Evolutionary conservation across 2,797 vertebrate genomes (phyloP).

Genomic region (Catostomus latipinnis): DNA sequence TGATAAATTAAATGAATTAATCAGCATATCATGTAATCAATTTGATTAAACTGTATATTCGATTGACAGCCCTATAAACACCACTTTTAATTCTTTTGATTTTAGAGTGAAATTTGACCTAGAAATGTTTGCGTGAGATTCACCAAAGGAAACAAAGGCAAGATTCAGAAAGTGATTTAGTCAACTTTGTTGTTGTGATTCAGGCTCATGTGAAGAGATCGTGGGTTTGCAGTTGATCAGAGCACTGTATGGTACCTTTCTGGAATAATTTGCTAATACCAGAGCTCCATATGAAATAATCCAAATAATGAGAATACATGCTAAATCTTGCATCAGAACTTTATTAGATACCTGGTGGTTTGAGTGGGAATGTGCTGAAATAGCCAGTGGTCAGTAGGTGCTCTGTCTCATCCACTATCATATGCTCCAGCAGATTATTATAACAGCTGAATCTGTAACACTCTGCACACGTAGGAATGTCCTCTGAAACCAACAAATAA

Average conservation of each 20-base stretch:
- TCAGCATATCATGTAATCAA: neutral
- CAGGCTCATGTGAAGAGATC: too few relatives aligned
- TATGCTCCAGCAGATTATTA: conserved; percentile 75
- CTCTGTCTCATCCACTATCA: conserved; percentile 55
- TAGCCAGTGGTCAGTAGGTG: conserved; percentile 84
- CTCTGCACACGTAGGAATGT: conserved; percentile 81
- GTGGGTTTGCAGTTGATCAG: too few relatives aligned
- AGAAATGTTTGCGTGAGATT: neutral
- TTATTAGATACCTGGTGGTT: conserved; percentile 78
- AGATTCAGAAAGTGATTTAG: too few relatives aligned
- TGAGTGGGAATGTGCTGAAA: conserved; percentile 76
- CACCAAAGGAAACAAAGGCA: too few relatives aligned
- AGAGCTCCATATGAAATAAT: neutral
- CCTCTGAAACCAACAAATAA: conserved; percentile 61
- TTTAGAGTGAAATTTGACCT: too few relatives aligned
- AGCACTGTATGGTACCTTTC: too few relatives aligned
- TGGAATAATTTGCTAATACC: neutral
- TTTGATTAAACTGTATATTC: too few relatives aligned
- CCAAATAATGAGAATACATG: neutral
- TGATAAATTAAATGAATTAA: too few relatives aligned
- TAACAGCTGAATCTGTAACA: conserved; percentile 82
- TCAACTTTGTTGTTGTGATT: too few relatives aligned
- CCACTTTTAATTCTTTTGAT: too few relatives aligned
- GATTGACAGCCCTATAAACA: too few relatives aligned
- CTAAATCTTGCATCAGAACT: neutral